These are phyloP conservation scores for Epizoanthus ramosus DNA, from an alignment of 92 coral and sea anemone genomes.

Conservation along the genomic window DNA sequence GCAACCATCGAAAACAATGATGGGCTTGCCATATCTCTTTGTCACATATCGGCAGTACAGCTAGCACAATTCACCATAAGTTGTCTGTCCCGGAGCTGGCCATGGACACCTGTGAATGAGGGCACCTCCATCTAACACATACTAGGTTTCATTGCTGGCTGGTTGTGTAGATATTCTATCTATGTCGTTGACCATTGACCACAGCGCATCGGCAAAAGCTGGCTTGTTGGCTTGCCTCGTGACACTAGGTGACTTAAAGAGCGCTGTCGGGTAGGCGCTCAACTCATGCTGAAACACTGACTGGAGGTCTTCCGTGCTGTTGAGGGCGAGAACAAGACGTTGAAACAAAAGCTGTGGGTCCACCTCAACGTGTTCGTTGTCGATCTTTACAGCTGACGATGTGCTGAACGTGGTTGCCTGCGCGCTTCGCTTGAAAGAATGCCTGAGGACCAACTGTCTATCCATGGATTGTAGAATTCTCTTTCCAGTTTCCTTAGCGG, in stretches of 20 bases:
- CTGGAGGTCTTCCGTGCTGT: not conserved
- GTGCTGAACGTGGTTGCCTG: not conserved
- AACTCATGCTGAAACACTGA: constrained; percentile 35
- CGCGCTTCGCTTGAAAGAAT: not conserved
- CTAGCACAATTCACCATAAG: too few relatives aligned
- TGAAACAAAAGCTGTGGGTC: constrained; percentile 54
- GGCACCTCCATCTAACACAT: too few relatives aligned
- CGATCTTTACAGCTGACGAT: not conserved
- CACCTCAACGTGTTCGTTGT: constrained; percentile 36
- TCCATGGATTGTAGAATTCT: not conserved
- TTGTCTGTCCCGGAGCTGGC: too few relatives aligned
- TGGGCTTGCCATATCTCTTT: too few relatives aligned
- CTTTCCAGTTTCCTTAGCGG: not conserved
- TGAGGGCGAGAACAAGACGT: constrained; percentile 39
- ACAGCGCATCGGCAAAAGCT: constrained; percentile 46
- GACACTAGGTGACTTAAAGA: constrained; percentile 39
- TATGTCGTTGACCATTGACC: not conserved
- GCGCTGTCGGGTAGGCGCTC: constrained; percentile 22
- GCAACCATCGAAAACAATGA: too few relatives aligned
- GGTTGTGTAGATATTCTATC: too few relatives aligned
- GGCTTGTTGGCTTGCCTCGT: constrained; percentile 43
- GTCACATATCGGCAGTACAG: too few relatives aligned
- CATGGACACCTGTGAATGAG: too few relatives aligned
- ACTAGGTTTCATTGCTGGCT: too few relatives aligned
- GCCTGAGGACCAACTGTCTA: not conserved